phyloP scores from a whole-genome alignment of 2,797 vertebrate genomes.

The Rhinogobio ventralis region DNA sequence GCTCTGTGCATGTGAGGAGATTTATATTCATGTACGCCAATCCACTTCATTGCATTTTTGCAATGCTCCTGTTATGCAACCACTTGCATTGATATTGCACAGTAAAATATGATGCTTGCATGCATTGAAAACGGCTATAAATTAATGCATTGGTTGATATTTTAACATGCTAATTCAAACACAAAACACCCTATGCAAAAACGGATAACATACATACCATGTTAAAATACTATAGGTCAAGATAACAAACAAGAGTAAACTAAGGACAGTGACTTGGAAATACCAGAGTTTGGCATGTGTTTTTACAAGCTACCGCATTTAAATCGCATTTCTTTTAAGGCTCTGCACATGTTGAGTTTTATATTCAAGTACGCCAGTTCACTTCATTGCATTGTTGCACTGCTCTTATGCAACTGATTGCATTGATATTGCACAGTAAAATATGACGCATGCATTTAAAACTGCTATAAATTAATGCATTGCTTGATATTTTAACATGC shows the following conservation, averaged over 20 bases:
- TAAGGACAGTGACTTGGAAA: conserved; percentile 18
- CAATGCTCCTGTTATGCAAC: no score
- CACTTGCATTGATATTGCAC: no score
- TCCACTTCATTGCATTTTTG: no score
- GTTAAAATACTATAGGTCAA: background rate
- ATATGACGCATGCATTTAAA: background rate
- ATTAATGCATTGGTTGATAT: background rate
- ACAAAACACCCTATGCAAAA: background rate
- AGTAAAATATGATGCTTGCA: no score
- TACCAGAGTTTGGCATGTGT: conserved; percentile 11
- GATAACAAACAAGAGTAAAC: conserved; percentile 16
- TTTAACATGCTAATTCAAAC: background rate
- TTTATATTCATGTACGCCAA: no score
- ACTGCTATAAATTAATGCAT: background rate
- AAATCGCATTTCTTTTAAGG: background rate
- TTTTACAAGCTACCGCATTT: conserved; percentile 15
- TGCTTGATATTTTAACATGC: background rate
- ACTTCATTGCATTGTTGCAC: background rate
- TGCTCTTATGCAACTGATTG: background rate
- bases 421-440: background rate
- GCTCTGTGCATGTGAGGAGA: no score
- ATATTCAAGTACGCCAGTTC: background rate
- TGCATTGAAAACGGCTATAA: no score
- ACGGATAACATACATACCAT: background rate
- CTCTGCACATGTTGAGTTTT: background rate